These are phyloP conservation scores for Enteromius radiatus DNA, from an alignment of 2,797 vertebrate genomes.

Conservation along the genomic window DNA sequence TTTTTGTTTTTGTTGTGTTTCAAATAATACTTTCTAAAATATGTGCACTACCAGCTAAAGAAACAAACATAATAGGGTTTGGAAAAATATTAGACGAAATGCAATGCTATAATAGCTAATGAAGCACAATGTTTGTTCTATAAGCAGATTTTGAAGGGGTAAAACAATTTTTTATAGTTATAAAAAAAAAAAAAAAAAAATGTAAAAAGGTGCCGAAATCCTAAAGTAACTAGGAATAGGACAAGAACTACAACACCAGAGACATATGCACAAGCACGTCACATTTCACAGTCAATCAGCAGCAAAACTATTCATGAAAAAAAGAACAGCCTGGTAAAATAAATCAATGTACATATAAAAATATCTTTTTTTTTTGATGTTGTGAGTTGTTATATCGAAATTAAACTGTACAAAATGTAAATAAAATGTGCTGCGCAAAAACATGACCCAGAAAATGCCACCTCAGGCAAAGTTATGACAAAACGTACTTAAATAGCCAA, in stretches of 20 bases:
- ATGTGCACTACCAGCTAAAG: conserved; percentile 20
- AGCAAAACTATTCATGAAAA: conserved; percentile 42
- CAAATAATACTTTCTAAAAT: conserved; percentile 13
- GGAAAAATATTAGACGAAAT: background rate
- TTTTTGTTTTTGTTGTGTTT: background rate
- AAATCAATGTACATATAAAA: conserved; percentile 48
- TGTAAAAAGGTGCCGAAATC: conserved; percentile 27
- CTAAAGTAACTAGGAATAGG: conserved; percentile 4
- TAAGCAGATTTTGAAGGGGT: conserved; percentile 18
- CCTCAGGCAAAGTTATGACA: conserved; percentile 16
- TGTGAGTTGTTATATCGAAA: conserved; percentile 37
- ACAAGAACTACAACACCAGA: conserved; percentile 38
- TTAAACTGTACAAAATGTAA: conserved; percentile 43
- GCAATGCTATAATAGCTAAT: conserved; percentile 13
- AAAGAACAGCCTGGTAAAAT: conserved; percentile 36
- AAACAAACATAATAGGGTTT: background rate
- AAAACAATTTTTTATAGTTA: background rate
- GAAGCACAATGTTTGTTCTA: conserved; percentile 2
- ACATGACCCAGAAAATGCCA: conserved; percentile 35
- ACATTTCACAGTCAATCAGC: conserved; percentile 46
- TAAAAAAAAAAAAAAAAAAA: conserved; percentile 7
- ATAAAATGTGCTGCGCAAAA: conserved; percentile 43
- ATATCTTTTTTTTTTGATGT: conserved; percentile 30
- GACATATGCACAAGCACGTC: background rate
- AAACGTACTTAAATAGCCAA: conserved; percentile 33